Conservation (phyloP, 2,113 vertebrate species). For the Baryphthengus martii region DNA sequence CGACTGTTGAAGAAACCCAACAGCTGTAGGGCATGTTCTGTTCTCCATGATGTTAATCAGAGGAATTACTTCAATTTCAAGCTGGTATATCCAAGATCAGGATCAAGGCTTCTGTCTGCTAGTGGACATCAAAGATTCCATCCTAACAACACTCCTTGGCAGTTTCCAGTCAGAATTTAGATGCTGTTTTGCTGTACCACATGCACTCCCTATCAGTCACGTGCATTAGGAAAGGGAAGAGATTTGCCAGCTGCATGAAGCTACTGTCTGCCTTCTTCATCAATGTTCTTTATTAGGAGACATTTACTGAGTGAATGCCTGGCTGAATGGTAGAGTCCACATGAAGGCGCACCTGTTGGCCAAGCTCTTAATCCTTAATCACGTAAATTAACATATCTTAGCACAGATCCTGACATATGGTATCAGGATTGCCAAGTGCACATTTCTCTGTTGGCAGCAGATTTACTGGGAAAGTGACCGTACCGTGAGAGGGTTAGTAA, state of each 20-base stretch:
- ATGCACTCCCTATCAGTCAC: neutral
- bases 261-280: neutral
- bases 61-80: neutral
- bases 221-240: neutral
- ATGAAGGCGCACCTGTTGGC: neutral
- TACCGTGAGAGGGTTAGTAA: neutral
- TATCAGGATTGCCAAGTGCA: neutral
- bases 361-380: neutral
- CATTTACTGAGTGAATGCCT: neutral
- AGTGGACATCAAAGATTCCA: neutral
- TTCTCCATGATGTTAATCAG: neutral
- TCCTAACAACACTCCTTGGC: neutral
- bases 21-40: neutral
- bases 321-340: neutral
- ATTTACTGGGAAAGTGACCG: neutral
- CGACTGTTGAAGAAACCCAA: neutral
- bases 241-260: neutral
- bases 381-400: neutral
- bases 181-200: neutral
- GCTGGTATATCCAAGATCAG: neutral
- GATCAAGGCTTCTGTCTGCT: neutral
- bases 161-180: neutral
- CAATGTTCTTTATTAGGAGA: neutral
- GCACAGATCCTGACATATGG: neutral
- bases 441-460: neutral